Evolutionary conservation across 2,888 invertebrate genomes (phyloP), one percentile per base, ranked within the genome.

Genomic region (Polyploca ridens): DNA sequence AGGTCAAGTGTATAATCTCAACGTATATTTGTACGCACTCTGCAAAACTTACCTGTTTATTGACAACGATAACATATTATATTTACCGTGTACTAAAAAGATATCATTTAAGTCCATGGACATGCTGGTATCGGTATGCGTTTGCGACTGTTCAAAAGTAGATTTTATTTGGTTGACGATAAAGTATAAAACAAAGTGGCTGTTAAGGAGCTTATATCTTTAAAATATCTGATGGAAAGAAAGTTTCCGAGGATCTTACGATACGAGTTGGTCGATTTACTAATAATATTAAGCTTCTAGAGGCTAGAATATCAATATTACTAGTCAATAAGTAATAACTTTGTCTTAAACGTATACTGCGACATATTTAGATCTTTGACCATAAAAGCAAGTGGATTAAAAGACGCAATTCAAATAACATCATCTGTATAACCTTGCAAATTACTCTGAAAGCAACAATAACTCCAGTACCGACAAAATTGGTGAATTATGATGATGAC

Each of bases 11-110:
- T 46, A 59, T 64, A 63, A 72, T 66, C 72, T 74, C 14, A 44
- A 8, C 3, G 58, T 64, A 46, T 68, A 74, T 74, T 74, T 71
- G 58, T 64, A 71, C 66, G 69, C 63, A 58, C 69, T 66, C 64
- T 64, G 60, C 54, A 58, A 54, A 66, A 65, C 49, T 66, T 35
- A 58, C 27, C 44, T 57, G 68, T 74, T 72, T 35, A 41, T 10
- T 14, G 33, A 41, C 61, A 67, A 73, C 7, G 62, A 65, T 63
- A 65, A 59, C 59, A 49, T 63, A 3, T 3, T 10, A 13, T 41
- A 60, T 41, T 62, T 27, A 35, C 59, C 59, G 8, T 65, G 65
- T 27, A 54, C 65, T 54, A 60, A 65, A 64, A 64, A 64, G 61
- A 62, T 41, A 61, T 41, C 19, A 27, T 41, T 41, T 41, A 16